phyloP scores from a whole-genome alignment of 2,797 vertebrate genomes.

The Nyctalus aviator region DNA sequence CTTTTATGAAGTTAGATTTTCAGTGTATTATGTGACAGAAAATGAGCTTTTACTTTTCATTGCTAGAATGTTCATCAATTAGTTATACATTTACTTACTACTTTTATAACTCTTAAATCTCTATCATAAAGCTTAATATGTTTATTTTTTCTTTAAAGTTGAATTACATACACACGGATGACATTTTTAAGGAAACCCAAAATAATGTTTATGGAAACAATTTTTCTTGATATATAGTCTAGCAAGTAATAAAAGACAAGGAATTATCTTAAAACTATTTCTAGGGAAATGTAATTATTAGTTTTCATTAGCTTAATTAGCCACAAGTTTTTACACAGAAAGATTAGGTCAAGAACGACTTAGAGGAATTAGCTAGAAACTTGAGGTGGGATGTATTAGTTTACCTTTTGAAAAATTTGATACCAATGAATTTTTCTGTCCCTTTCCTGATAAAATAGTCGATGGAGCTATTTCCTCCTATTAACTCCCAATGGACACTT shows the following conservation, averaged over 20 bases:
- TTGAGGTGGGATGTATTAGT: neutral
- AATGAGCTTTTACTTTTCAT: neutral
- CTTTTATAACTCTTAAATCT: neutral
- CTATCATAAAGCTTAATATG: neutral
- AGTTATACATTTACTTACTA: neutral
- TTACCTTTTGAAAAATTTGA: conserved; percentile 30
- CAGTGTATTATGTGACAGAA: neutral
- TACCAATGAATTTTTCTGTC: conserved; percentile 34
- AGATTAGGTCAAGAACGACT: neutral
- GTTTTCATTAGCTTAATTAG: conserved; percentile 21
- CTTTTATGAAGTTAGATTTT: conserved; percentile 11
- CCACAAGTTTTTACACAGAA: conserved; percentile 8
- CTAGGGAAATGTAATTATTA: conserved; percentile 7
- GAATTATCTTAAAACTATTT: neutral
- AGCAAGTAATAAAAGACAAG: neutral
- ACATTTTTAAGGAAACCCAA: neutral
- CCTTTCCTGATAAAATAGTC: conserved; percentile 34
- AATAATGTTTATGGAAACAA: neutral
- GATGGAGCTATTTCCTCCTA: neutral
- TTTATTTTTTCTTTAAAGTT: conserved; percentile 24
- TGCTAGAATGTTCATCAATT: neutral
- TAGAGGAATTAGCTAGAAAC: neutral
- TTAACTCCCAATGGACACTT: neutral
- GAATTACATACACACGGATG: neutral
- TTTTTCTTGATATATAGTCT: neutral